These are phyloP conservation scores for Neodiprion fabricii DNA, from an alignment of 1,140 invertebrate genomes.

Conservation along the genomic window DNA sequence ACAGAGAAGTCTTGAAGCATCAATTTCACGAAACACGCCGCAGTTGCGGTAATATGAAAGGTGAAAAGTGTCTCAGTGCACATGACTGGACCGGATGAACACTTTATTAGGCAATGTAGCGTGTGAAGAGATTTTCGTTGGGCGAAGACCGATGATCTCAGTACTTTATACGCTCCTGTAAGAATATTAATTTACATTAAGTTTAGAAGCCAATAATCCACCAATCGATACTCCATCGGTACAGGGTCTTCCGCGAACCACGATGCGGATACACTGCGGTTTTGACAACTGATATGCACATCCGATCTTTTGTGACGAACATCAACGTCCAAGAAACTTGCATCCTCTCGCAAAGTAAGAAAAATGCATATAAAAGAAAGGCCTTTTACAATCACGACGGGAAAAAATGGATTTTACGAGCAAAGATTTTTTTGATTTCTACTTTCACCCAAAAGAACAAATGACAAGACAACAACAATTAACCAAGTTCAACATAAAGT, in stretches of 20 bases:
- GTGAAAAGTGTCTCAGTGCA: too few species aligned
- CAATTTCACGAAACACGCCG: too few species aligned
- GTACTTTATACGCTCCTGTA: neutral
- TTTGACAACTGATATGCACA: neutral
- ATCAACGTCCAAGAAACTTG: neutral
- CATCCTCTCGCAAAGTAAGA: too few species aligned
- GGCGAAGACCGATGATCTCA: neutral
- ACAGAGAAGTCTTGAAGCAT: too few species aligned
- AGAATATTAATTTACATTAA: neutral
- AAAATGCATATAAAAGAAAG: too few species aligned
- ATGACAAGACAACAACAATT: too few species aligned
- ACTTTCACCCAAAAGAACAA: too few species aligned
- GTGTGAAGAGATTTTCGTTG: neutral
- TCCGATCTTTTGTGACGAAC: neutral
- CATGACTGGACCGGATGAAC: neutral
- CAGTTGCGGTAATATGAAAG: too few species aligned
- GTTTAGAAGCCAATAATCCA: neutral
- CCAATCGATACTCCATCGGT: neutral
- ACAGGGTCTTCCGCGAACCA: neutral
- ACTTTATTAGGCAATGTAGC: neutral
- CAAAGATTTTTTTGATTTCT: too few species aligned
- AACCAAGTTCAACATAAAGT: too few species aligned
- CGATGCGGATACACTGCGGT: neutral
- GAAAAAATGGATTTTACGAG: too few species aligned
- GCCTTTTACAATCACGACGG: too few species aligned